Conservation (phyloP, 2,797 vertebrate genomes). For the Borostomias antarcticus region DNA sequence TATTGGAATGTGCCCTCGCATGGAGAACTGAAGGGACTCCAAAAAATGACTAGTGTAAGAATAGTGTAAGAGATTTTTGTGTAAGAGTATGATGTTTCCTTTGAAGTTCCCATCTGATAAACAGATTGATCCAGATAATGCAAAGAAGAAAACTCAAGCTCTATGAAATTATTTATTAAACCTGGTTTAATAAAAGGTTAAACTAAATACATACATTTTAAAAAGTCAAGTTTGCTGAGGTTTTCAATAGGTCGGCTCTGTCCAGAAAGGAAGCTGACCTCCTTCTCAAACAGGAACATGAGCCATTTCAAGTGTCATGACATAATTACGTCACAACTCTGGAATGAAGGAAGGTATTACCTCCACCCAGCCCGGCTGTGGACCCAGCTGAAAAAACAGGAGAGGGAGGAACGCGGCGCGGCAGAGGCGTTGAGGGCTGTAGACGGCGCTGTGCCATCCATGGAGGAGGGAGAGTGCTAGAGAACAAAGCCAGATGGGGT, state of each 20-base stretch:
- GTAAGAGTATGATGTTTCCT: no score
- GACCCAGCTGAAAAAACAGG: constrained; percentile 74
- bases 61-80: no score
- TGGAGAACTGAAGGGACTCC: no score
- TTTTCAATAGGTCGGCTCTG: neutral
- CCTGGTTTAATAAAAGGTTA: no score
- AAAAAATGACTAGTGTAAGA: no score
- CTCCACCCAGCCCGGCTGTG: constrained; percentile 29
- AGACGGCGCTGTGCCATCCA: constrained; percentile 15
- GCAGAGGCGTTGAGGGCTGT: constrained; percentile 12
- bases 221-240: neutral
- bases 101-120: no score
- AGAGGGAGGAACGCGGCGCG: neutral
- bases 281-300: constrained; percentile 15
- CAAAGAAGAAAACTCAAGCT: no score
- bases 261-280: neutral
- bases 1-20: no score
- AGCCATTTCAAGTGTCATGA: constrained; percentile 40
- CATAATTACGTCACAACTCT: constrained; percentile 54
- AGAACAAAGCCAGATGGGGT: constrained; percentile 23
- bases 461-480: neutral
- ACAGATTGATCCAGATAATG: no score
- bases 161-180: no score
- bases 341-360: constrained; percentile 44
- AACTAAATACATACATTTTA: no score